Evolutionary conservation across 2,888 invertebrate species (phyloP), one percentile per base, ranked within the genome.

Genomic region (Harmothoe impar): DNA sequence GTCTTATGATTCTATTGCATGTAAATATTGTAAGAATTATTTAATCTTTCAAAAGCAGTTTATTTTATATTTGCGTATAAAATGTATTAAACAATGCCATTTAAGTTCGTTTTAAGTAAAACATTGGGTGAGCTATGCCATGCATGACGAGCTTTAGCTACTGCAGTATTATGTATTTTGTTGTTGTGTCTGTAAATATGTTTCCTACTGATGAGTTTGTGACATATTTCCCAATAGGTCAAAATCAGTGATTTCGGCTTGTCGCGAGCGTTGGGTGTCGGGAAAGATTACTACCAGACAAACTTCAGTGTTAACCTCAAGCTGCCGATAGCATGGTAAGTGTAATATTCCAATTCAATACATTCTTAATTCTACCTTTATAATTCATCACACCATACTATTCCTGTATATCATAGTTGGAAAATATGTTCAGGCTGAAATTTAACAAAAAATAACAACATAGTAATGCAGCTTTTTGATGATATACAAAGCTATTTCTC

Each of bases 201-300:
- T 20, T 62, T 62, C 20, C 15, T n/a, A 15, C n/a, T n/a, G n/a
- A n/a, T n/a, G n/a, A n/a, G n/a, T n/a, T n/a, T n/a, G n/a, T n/a
- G n/a, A n/a, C n/a, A 62, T n/a, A 77, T 77, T 31, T 77, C 54
- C 88, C 77, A 94, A 23, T 94, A 96, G 96, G 96, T 99, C 10
- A 99, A 99, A 96, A 99, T 99, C 92, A 99, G 99, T 0, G 99
- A 99, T 95, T 99, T 99, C 96, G 99, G 99, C 5, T 96, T 99
- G 89, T 99, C 99, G 0, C 97, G 99, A 90, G 99, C 99, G 0
- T 96, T 99, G 90, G 99, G 99, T 0, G 98, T 98, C 86, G 99
- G 99, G 51, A 99, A 99, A 96, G 99, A 99, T 96, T 99, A 99
- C 95, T 99, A 99, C 95, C 99, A 99, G 96, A 99, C 99, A 3